A percentile compares a stretch with the other conserved stretches of the same genome.
These are phyloP conservation scores for Clamator glandarius DNA, from an alignment of 2,797 vertebrate genomes.

Conservation along the genomic window DNA sequence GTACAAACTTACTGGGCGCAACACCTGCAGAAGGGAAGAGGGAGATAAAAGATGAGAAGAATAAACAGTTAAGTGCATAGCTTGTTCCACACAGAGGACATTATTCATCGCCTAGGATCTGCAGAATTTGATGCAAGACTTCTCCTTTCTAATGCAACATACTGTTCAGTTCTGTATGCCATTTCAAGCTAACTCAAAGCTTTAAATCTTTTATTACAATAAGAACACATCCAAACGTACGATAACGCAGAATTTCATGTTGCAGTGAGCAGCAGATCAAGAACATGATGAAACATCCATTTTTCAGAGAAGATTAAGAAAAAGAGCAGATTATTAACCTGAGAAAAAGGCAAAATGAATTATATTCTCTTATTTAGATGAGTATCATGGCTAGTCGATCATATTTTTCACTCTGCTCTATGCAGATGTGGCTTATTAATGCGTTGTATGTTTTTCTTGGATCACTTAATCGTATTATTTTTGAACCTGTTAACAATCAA, in stretches of 20 bases:
- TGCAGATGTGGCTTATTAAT: conserved; percentile 76
- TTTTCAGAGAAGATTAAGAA: conserved; percentile 55
- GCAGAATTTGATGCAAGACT: not conserved
- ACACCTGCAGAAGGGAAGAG: not conserved
- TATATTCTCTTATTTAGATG: conserved; percentile 70
- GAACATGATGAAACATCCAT: conserved; percentile 26
- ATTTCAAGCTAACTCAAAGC: not conserved
- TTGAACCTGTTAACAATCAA: conserved; percentile 84
- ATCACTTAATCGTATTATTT: conserved; percentile 78
- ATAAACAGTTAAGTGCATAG: not conserved
- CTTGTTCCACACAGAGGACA: not conserved
- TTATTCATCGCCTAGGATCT: not conserved
- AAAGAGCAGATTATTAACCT: conserved; percentile 67
- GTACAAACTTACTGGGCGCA: not conserved
- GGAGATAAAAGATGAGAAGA: not conserved
- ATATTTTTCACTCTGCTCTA: conserved; percentile 75
- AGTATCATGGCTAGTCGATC: conserved; percentile 68
- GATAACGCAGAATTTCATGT: not conserved
- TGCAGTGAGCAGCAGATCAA: not conserved
- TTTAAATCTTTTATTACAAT: not conserved
- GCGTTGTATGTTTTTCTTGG: conserved; percentile 69
- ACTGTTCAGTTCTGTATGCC: not conserved
- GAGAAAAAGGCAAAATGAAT: conserved; percentile 75
- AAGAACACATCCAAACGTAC: not conserved
- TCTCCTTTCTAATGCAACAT: not conserved